Evolutionary conservation across 2,113 vertebrate genomes (phyloP), one percentile per base, ranked within the genome.

Genomic region (Phalacrocorax aristotelis): DNA sequence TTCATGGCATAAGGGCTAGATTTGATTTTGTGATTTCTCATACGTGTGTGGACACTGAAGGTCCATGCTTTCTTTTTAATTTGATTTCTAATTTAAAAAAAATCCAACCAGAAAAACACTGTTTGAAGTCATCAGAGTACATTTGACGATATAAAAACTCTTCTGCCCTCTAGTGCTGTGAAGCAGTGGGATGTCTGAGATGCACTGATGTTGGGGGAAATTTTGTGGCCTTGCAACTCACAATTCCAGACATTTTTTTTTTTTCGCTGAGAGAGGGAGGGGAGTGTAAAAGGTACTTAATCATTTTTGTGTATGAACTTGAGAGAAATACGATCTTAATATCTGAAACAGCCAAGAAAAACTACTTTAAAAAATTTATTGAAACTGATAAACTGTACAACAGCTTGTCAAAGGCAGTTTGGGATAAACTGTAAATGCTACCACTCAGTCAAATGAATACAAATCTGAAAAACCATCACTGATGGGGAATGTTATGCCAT

Each of bases 151-250:
- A 65, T 12, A 66, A 80, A 94, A 95, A 19, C 81, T 91, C 48
- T 79, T 76, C 81, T 93, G 78, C 79, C 81, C 91, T 91, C 78
- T 94, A 95, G 79, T 85, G 84, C 81, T 93, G 36, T 52, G 57
- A 91, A 83, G 60, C 81, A 40, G n/a, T 12, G 27, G 19, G 23
- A 25, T 87, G 18, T 51, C 65, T 70, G 21, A 55, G 40, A 57
- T 15, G 19, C 19, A 13, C 40, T 36, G 44, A 38, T 78, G 7
- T 48, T 49, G 5, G 34, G 11, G 44, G 10, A 23, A 55, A 66
- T 89, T 71, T 38, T 1, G 7, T 38, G 81, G 52, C 22, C 61
- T 72, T 80, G 77, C 32, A 69, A 44, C 21, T 55, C 23, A 75
- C 12, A n/a, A 44, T 87, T 91, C 48, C 69, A 90, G 46, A 10